A percentile compares a stretch with the other conserved stretches of the same genome.
phyloP scores from a whole-genome alignment of 2,797 vertebrate genomes.

The Pipistrellus pygmaeus region DNA sequence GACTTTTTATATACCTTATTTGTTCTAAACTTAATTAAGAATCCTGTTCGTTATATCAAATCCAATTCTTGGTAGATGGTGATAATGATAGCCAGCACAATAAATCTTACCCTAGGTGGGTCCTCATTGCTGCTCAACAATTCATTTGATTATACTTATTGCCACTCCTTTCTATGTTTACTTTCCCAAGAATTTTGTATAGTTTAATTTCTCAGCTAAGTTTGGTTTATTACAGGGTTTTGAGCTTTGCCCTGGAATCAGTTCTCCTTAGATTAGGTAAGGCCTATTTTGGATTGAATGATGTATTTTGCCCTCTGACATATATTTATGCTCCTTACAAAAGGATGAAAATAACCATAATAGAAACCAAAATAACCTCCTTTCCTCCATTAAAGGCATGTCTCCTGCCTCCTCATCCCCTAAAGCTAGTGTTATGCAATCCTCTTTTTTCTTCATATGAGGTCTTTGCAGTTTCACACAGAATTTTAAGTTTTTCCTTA shows the following conservation, averaged over 20 bases:
- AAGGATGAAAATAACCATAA: background rate
- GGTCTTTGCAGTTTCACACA: background rate
- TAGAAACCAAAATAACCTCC: background rate
- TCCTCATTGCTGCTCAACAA: background rate
- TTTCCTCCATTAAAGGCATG: background rate
- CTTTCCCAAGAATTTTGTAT: background rate
- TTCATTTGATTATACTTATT: background rate
- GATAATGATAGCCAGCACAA: background rate
- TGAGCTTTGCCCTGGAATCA: background rate
- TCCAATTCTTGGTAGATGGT: background rate
- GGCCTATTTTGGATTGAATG: background rate
- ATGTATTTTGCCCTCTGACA: background rate
- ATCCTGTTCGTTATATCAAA: background rate
- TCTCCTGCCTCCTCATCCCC: background rate
- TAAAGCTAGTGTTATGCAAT: background rate
- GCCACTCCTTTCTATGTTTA: background rate
- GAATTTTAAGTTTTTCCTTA: constrained; percentile 14
- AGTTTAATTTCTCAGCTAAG: background rate
- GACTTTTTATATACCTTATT: background rate
- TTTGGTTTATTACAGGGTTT: background rate
- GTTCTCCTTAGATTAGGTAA: background rate
- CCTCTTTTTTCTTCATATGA: background rate
- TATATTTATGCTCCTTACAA: background rate
- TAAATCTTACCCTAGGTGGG: background rate
- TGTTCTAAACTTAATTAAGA: background rate